Evolutionary conservation across 2,797 vertebrate genomes (phyloP).

Genomic region (Calcarius lapponicus): DNA sequence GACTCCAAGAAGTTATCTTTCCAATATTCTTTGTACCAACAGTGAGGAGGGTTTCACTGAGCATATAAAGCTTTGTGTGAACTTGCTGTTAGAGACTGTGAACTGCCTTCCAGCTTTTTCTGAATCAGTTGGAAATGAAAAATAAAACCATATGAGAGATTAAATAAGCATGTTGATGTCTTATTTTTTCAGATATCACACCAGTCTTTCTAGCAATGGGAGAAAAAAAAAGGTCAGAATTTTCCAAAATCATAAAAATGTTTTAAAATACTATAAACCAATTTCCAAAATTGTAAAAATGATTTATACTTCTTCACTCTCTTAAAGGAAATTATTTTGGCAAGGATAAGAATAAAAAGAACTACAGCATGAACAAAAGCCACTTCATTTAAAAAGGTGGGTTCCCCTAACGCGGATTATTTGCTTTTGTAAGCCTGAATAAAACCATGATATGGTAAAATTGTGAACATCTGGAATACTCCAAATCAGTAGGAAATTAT

Average conservation of each 20-base stretch:
- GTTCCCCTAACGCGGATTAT: neutral
- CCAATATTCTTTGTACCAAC: neutral
- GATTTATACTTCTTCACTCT: neutral
- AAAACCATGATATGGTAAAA: slow-evolving; percentile 7
- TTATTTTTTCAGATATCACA: neutral
- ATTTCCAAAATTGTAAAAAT: neutral
- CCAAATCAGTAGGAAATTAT: slow-evolving; percentile 35
- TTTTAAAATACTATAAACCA: neutral
- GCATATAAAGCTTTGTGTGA: slow-evolving; percentile 21
- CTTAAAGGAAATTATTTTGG: neutral
- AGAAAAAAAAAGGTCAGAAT: neutral
- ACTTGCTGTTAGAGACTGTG: neutral
- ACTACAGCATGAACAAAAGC: neutral
- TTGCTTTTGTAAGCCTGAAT: slow-evolving; percentile 20
- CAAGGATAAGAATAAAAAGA: neutral
- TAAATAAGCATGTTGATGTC: neutral
- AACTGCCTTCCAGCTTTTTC: slow-evolving; percentile 1
- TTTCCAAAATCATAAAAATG: neutral
- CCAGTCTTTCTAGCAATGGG: neutral
- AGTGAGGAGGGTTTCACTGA: neutral
- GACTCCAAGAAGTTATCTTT: neutral
- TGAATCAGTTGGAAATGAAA: slow-evolving; percentile 14
- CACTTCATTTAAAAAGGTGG: neutral
- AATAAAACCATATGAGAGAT: slow-evolving; percentile 21
- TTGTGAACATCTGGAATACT: slow-evolving; percentile 38